phyloP scores from a whole-genome alignment of 1,140 invertebrate genomes.

The Octopus bimaculoides region DNA sequence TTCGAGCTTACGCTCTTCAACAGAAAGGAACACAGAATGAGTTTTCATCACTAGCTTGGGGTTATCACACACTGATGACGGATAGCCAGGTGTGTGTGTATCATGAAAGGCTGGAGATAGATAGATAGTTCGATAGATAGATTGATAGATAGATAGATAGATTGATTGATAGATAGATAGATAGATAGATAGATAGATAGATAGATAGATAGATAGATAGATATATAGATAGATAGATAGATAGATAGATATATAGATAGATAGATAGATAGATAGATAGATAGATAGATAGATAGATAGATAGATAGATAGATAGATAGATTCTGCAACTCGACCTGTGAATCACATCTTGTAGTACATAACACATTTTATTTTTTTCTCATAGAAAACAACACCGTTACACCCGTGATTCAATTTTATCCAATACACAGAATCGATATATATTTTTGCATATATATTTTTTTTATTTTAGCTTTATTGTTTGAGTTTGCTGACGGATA shows the following conservation, averaged over 20 bases:
- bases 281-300: too few relatives aligned
- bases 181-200: background rate
- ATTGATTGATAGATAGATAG: background rate
- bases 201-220: conserved; percentile 3
- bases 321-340: too few relatives aligned
- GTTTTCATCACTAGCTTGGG: background rate
- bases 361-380: too few relatives aligned
- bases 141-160: background rate
- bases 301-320: too few relatives aligned
- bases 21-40: background rate
- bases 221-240: background rate
- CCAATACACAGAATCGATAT: too few relatives aligned
- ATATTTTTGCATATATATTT: too few relatives aligned
- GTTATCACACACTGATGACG: background rate
- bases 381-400: too few relatives aligned
- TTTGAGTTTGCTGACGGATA: too few relatives aligned
- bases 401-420: too few relatives aligned
- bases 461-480: too few relatives aligned
- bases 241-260: background rate
- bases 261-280: background rate
- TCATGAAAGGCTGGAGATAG: background rate
- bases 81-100: too few relatives aligned
- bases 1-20: background rate
- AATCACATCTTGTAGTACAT: too few relatives aligned
- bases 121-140: background rate